Conservation (phyloP, 2,888 invertebrate genomes). For the Latheticus oryzae region DNA sequence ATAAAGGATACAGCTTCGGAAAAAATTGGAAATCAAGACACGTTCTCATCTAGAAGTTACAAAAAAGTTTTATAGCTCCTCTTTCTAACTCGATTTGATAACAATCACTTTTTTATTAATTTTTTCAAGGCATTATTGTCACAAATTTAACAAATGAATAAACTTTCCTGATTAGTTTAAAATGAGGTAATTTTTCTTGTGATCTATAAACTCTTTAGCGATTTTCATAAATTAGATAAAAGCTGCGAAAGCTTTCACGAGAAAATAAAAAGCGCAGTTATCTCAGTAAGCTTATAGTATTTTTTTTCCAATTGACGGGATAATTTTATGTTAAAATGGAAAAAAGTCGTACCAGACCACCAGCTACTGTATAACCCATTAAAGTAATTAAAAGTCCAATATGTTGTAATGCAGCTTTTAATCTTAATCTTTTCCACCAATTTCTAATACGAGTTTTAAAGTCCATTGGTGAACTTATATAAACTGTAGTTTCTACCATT, state of each 20-base stretch:
- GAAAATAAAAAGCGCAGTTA: conserved; percentile 18
- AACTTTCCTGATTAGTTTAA: too few species aligned
- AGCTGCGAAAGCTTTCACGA: neutral
- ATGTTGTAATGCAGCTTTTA: conserved; percentile 78
- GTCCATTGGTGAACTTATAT: conserved; percentile 57
- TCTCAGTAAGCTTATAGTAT: too few species aligned
- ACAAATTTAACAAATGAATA: too few species aligned
- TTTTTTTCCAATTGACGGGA: conserved; percentile 1
- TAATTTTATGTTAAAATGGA: neutral
- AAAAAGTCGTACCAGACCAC: conserved; percentile 74
- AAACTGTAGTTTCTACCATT: conserved; percentile 54
- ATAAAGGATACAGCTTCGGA: too few species aligned
- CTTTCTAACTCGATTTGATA: too few species aligned
- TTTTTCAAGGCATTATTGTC: too few species aligned
- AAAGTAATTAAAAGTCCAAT: conserved; percentile 80
- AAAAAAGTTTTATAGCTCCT: neutral
- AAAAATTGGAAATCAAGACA: neutral
- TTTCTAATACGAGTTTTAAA: conserved; percentile 58
- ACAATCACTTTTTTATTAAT: too few species aligned
- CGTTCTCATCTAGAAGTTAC: neutral
- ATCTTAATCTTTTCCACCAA: conserved; percentile 70
- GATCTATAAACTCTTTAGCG: neutral
- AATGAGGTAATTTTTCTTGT: too few species aligned
- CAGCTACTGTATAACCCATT: conserved; percentile 82
- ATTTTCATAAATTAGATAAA: neutral